phyloP scores from a whole-genome alignment of 2,888 invertebrate species.

The Acleris laterana region DNA sequence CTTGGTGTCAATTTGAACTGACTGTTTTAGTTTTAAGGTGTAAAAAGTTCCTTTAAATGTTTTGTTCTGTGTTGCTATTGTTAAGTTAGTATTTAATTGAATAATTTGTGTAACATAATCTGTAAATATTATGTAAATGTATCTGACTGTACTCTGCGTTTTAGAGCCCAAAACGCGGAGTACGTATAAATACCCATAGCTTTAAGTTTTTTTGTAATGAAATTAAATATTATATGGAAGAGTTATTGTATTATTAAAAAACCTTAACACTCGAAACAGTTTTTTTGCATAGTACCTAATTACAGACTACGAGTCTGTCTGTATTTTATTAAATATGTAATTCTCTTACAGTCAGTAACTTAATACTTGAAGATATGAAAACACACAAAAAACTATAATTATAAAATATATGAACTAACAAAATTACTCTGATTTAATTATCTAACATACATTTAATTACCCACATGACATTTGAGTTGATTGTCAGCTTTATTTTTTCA shows the following conservation, averaged over 20 bases:
- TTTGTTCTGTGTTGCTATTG: constrained; percentile 42
- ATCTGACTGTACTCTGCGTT: constrained; percentile 65
- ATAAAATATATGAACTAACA: no score
- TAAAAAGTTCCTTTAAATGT: constrained; percentile 65
- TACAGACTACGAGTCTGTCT: no score
- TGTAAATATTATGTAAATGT: constrained; percentile 34
- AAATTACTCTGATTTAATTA: no score
- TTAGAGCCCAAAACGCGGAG: constrained; percentile 78
- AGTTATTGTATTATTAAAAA: not conserved
- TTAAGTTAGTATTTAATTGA: constrained; percentile 44
- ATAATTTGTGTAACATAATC: constrained; percentile 43
- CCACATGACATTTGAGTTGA: no score
- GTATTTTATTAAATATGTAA: no score
- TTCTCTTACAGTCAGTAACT: no score
- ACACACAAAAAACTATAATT: no score
- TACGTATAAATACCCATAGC: constrained; percentile 39
- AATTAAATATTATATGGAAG: constrained; percentile 31
- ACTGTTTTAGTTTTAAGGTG: constrained; percentile 51
- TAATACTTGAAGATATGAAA: no score
- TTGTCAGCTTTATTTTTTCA: no score
- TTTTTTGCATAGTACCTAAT: not conserved
- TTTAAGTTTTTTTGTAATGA: constrained; percentile 23
- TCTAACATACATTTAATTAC: no score
- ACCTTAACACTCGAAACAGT: not conserved
- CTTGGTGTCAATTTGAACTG: constrained; percentile 57